A percentile compares a stretch with the other conserved stretches of the same genome.
Conservation (phyloP, 2,113 vertebrate genomes). For the Bos indicus region DNA sequence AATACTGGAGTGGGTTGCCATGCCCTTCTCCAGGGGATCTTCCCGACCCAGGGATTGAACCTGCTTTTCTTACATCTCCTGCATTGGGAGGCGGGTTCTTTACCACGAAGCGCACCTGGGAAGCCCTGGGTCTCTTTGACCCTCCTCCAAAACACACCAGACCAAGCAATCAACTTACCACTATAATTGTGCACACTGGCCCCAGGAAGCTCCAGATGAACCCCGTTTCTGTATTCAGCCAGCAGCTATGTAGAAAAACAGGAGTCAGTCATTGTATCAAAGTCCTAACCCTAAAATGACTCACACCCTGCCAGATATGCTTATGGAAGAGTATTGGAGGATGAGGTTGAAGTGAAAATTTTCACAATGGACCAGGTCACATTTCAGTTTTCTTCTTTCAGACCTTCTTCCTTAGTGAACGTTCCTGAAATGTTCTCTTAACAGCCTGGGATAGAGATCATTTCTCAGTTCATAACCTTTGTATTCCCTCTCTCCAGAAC, state of each 20-base stretch:
- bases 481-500: background rate
- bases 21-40: background rate
- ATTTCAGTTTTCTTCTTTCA: background rate
- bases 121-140: background rate
- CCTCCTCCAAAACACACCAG: background rate
- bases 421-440: background rate
- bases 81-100: background rate
- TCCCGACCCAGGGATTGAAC: background rate
- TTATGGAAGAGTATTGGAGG: too few species aligned
- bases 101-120: background rate
- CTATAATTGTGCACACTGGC: slow-evolving; percentile 77
- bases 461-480: background rate
- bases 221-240: slow-evolving; percentile 65
- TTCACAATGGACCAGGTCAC: fast-evolving
- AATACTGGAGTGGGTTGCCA: background rate
- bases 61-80: background rate
- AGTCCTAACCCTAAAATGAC: background rate
- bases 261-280: background rate
- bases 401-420: background rate
- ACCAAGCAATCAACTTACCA: slow-evolving; percentile 66
- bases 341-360: background rate
- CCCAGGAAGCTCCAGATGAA: slow-evolving; percentile 84
- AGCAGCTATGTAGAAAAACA: slow-evolving; percentile 77
- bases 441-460: background rate
- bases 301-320: fast-evolving